A percentile compares a stretch with the other conserved stretches of the same genome.
phyloP scores from a whole-genome alignment of 2,888 invertebrate genomes.

The Anoplius nigerrimus region DNA sequence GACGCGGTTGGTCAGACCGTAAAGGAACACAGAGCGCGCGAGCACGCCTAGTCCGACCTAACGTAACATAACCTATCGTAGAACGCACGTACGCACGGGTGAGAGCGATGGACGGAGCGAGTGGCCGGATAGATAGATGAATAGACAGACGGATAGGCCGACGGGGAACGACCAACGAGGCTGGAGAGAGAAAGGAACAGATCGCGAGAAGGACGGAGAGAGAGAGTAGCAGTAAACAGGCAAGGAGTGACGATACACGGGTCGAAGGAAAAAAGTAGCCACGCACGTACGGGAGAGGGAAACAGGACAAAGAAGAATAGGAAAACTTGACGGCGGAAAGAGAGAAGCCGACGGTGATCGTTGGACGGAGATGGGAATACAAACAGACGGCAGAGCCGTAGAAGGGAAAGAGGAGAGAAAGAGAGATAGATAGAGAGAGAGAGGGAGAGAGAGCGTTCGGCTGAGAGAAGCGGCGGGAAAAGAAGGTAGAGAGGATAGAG shows the following conservation, averaged over 20 bases:
- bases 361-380: too few species aligned
- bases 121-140: conserved; percentile 8
- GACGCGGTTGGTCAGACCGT: conserved; percentile 2
- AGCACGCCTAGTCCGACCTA: conserved; percentile 15
- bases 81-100: conserved; percentile 21
- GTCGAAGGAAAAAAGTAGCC: not conserved
- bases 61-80: conserved; percentile 14
- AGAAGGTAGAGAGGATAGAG: not conserved
- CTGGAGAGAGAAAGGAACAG: conserved; percentile 7
- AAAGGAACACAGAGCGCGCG: not conserved
- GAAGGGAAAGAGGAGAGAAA: not conserved
- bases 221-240: conserved; percentile 12
- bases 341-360: not conserved
- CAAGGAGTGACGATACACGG: conserved; percentile 3
- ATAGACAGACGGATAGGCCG: conserved; percentile 6
- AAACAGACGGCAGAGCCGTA: too few species aligned
- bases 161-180: not conserved
- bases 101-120: conserved; percentile 4
- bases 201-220: conserved; percentile 11
- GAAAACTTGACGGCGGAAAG: not conserved
- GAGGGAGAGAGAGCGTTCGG: not conserved
- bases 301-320: not conserved
- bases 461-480: not conserved
- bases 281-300: not conserved
- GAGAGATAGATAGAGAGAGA: not conserved